Evolutionary conservation across 2,888 invertebrate genomes (phyloP).

Genomic region (Melanostoma scalare): DNA sequence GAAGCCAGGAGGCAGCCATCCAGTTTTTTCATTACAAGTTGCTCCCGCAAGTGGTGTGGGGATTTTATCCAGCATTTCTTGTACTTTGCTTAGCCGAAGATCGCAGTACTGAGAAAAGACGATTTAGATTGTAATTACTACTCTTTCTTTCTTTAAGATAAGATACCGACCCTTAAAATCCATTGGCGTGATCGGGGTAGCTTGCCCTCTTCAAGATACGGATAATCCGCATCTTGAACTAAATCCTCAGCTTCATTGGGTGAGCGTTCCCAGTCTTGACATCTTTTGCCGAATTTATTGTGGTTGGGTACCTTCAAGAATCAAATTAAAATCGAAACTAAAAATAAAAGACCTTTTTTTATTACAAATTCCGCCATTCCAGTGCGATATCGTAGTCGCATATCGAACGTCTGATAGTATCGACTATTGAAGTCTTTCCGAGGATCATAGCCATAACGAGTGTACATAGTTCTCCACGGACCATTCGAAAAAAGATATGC

Average conservation of each 20-base stretch:
- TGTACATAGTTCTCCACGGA: constrained; percentile 96
- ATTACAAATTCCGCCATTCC: constrained; percentile 79
- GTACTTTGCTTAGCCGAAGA: constrained; percentile 89
- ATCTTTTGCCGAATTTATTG: constrained; percentile 27
- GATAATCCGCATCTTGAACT: constrained; percentile 79
- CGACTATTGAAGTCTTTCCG: constrained; percentile 89
- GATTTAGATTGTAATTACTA: too few relatives aligned
- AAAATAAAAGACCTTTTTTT: too few relatives aligned
- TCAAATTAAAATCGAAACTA: background rate
- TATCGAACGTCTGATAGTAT: constrained; percentile 94
- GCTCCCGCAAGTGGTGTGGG: constrained; percentile 84
- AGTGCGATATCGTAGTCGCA: constrained; percentile 83
- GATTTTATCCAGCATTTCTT: constrained; percentile 88
- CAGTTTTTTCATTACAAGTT: constrained; percentile 88
- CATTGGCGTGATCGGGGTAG: constrained; percentile 93
- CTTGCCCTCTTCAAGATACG: constrained; percentile 87
- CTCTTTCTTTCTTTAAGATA: too few relatives aligned
- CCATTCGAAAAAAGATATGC: constrained; percentile 94
- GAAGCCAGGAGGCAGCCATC: constrained; percentile 90
- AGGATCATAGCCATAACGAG: constrained; percentile 95
- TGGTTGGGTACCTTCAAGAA: constrained; percentile 14
- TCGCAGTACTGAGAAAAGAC: constrained; percentile 88
- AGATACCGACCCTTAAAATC: constrained; percentile 89
- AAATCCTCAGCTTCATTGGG: constrained; percentile 80
- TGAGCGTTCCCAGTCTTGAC: constrained; percentile 75